phyloP scores from a whole-genome alignment of 2,888 invertebrate species.

The Hermodice carunculata region DNA sequence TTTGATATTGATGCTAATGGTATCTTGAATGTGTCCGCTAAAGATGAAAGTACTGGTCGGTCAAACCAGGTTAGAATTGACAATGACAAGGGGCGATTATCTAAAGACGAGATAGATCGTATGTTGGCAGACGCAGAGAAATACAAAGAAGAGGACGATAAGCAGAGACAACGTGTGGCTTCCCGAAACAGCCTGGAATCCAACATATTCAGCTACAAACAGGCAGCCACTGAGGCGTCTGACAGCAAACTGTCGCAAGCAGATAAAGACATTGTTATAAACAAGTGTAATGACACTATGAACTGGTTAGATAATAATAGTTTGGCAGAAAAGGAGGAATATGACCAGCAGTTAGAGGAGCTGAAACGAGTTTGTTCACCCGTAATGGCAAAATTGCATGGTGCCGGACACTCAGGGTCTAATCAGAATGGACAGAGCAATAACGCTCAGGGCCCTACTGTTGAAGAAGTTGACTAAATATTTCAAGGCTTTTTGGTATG shows the following conservation, averaged over 20 bases:
- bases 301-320: constrained; percentile 86
- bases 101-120: constrained; percentile 86
- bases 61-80: constrained; percentile 86
- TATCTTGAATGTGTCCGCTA: constrained; percentile 72
- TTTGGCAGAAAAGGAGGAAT: constrained; percentile 83
- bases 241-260: constrained; percentile 73
- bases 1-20: constrained; percentile 91
- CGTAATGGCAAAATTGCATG: constrained; percentile 76
- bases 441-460: constrained; percentile 75
- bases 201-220: constrained; percentile 69
- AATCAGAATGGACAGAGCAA: too few species aligned
- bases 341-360: constrained; percentile 82
- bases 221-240: constrained; percentile 73
- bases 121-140: constrained; percentile 70
- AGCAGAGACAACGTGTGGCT: constrained; percentile 50
- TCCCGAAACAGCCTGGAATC: constrained; percentile 57
- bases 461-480: constrained; percentile 75
- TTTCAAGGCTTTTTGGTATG: too few species aligned
- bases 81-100: constrained; percentile 84
- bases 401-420: too few species aligned
- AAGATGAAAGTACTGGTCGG: constrained; percentile 82
- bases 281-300: constrained; percentile 75
- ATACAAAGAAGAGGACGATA: constrained; percentile 59
- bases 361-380: constrained; percentile 83
- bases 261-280: constrained; percentile 79